These are phyloP conservation scores for Phallusia fumigata DNA, from an alignment of 23 tunicate species.

Conservation along the genomic window DNA sequence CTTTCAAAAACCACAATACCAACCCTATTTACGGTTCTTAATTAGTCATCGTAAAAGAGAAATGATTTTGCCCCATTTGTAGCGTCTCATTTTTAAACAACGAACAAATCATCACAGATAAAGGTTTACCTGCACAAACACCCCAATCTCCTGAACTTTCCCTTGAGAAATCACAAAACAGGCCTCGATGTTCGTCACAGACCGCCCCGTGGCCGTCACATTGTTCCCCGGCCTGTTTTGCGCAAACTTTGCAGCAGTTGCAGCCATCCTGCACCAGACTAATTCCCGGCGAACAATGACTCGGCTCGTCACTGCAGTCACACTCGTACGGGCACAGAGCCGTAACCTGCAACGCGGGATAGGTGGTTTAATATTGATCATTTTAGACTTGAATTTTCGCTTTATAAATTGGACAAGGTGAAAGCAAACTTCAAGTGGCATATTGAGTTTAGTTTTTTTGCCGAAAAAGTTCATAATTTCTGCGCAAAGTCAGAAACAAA, in stretches of 20 bases:
- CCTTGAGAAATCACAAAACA: slow-evolving; percentile 58
- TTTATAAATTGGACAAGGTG: no score
- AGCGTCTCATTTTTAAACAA: no score
- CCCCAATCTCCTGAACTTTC: slow-evolving; percentile 53
- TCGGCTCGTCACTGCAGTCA: slow-evolving; percentile 52
- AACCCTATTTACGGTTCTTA: no score
- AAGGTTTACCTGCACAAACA: slow-evolving; percentile 53
- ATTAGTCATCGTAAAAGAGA: no score
- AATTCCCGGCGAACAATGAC: slow-evolving; percentile 47
- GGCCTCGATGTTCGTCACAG: slow-evolving; percentile 51
- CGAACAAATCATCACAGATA: no score
- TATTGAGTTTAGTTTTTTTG: no score
- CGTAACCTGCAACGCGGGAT: slow-evolving; percentile 15
- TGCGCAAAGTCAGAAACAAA: no score
- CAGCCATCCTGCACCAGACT: slow-evolving; percentile 76
- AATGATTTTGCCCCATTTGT: no score
- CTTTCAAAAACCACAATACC: no score
- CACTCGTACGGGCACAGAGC: slow-evolving; percentile 69
- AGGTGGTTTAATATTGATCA: not conserved
- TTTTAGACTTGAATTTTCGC: no score
- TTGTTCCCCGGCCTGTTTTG: slow-evolving; percentile 56
- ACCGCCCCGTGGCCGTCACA: slow-evolving; percentile 48
- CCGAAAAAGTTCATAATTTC: no score
- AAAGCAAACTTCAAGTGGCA: no score
- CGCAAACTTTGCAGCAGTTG: slow-evolving; percentile 83